Conservation (phyloP, 2,797 vertebrate genomes). For the Sebastes melanostomus region DNA sequence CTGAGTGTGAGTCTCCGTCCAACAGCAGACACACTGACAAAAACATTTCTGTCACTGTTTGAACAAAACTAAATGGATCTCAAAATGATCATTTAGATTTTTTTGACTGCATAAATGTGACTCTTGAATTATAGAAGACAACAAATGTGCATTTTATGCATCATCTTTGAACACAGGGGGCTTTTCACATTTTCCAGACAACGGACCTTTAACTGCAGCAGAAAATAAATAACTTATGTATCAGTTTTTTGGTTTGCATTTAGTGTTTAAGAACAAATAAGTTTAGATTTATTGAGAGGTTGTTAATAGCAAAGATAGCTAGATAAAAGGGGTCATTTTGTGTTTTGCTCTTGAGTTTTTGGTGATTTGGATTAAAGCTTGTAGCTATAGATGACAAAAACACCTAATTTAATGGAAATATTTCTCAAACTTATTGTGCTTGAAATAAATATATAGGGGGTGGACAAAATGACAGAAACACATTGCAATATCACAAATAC, state of each 20-base stretch:
- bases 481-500: not conserved
- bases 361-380: not conserved
- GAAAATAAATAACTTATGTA: not conserved
- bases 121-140: not conserved
- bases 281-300: not conserved
- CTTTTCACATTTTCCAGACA: not conserved
- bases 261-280: not conserved
- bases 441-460: not conserved
- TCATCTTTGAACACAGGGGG: not conserved
- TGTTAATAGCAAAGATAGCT: not conserved
- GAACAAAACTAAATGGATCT: not conserved
- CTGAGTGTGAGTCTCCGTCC: not conserved
- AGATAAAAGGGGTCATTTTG: not conserved
- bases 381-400: not conserved
- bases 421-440: not conserved
- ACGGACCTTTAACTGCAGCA: not conserved
- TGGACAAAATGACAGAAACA: not conserved
- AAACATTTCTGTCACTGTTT: not conserved
- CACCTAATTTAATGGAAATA: not conserved
- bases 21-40: not conserved
- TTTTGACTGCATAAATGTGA: not conserved
- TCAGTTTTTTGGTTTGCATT: not conserved
- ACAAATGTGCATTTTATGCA: not conserved
- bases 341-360: not conserved
- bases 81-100: not conserved